phyloP scores from a whole-genome alignment of 2,113 vertebrate species.

The Zosterops japonicus region DNA sequence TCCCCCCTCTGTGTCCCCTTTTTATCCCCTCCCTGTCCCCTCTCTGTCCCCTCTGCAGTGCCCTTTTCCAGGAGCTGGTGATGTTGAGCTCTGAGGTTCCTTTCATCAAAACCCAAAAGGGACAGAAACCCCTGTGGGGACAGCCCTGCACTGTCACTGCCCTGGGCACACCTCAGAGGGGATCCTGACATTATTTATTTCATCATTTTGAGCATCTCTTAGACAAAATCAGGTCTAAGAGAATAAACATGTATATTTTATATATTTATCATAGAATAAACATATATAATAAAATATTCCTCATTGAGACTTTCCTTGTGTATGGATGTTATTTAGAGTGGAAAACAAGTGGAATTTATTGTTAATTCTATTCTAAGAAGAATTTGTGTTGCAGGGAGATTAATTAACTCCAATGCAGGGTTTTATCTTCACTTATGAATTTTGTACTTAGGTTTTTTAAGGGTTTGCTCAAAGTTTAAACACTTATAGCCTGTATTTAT shows the following conservation, averaged over 20 bases:
- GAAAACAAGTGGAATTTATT: background rate
- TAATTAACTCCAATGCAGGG: fast-evolving
- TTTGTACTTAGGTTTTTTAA: background rate
- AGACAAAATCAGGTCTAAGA: background rate
- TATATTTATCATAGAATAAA: background rate
- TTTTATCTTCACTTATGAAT: background rate
- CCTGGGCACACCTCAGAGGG: background rate
- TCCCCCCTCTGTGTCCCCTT: background rate
- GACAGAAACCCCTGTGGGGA: background rate
- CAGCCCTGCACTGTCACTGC: background rate
- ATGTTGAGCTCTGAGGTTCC: background rate
- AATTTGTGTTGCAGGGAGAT: background rate
- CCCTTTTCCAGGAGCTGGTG: background rate
- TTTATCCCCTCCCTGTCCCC: background rate
- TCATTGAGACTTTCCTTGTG: background rate
- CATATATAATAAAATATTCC: background rate
- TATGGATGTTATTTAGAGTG: background rate
- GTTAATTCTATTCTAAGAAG: background rate
- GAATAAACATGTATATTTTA: background rate
- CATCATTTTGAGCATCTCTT: background rate
- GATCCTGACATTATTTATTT: background rate
- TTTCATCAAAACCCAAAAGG: fast-evolving
- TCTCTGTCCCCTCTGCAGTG: background rate
- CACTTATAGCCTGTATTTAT: background rate
- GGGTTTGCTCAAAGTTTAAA: background rate